phyloP scores from a whole-genome alignment of 2,888 invertebrate genomes.

The Siphlonurus alternatus region DNA sequence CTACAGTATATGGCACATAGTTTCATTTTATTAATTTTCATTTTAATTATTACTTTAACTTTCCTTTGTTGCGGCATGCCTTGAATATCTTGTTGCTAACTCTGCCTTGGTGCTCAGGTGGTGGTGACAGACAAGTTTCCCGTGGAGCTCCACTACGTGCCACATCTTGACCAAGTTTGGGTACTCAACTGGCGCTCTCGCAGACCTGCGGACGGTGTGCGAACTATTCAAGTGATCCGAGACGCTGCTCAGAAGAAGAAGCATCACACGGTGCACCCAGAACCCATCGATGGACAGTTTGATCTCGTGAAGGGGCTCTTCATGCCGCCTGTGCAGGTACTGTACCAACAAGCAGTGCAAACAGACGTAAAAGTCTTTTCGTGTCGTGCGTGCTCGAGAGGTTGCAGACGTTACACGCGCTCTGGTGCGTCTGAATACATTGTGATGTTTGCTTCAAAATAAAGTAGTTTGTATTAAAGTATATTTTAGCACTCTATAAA shows the following conservation, averaged over 20 bases:
- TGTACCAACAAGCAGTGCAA: no score
- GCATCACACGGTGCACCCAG: constrained; percentile 53
- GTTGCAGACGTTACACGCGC: not conserved
- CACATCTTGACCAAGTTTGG: constrained; percentile 58
- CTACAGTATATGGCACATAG: no score
- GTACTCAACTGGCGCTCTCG: constrained; percentile 56
- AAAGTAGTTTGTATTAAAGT: no score
- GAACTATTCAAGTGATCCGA: constrained; percentile 53
- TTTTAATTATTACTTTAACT: no score
- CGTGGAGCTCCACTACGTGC: constrained; percentile 49
- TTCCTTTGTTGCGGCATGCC: no score
- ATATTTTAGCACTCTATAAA: no score
- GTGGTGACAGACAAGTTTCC: constrained; percentile 55
- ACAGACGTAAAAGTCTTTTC: no score
- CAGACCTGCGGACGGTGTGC: constrained; percentile 37
- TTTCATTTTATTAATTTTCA: no score
- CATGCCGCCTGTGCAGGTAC: constrained; percentile 40
- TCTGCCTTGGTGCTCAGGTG: constrained; percentile 28
- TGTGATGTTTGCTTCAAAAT: not conserved
- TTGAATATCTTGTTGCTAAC: no score
- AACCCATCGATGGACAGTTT: constrained; percentile 58
- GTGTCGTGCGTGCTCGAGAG: no score
- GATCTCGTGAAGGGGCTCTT: constrained; percentile 48
- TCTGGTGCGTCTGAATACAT: not conserved
- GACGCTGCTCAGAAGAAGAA: constrained; percentile 53